phyloP scores from a whole-genome alignment of 2,888 invertebrate species.

The Tetramorium bicarinatum region DNA sequence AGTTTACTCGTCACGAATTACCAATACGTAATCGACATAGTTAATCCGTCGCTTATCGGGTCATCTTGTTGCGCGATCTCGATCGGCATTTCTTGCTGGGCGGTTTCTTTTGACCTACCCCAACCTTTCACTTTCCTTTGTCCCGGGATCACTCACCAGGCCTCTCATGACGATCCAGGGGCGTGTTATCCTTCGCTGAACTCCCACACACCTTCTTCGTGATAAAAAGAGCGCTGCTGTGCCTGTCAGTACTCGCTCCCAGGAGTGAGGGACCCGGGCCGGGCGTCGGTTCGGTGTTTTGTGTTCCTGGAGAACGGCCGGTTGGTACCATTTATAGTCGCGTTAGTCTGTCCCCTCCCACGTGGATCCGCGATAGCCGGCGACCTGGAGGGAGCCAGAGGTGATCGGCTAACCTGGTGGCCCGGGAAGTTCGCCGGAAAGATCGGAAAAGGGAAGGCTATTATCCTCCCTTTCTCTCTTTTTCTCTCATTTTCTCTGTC shows the following conservation, averaged over 20 bases:
- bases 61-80: slow-evolving; percentile 16
- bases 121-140: slow-evolving; percentile 84
- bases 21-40: not conserved
- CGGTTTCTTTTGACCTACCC: slow-evolving; percentile 65
- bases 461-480: slow-evolving; percentile 44
- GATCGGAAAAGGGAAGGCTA: slow-evolving; percentile 61
- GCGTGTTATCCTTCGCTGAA: slow-evolving; percentile 27
- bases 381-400: slow-evolving; percentile 72
- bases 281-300: slow-evolving; percentile 79
- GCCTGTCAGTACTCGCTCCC: slow-evolving; percentile 78
- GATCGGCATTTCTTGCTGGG: slow-evolving; percentile 55
- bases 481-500: slow-evolving; percentile 40
- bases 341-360: slow-evolving; percentile 78
- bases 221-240: slow-evolving; percentile 78
- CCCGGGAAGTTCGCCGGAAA: slow-evolving; percentile 55
- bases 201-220: slow-evolving; percentile 47
- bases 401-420: slow-evolving; percentile 68
- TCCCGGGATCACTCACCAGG: slow-evolving; percentile 81
- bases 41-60: slow-evolving; percentile 8
- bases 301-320: slow-evolving; percentile 84
- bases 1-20: slow-evolving; percentile 3
- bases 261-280: slow-evolving; percentile 62
- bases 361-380: slow-evolving; percentile 38
- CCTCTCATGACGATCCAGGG: slow-evolving; percentile 79
- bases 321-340: slow-evolving; percentile 84